Percentiles rank a stretch among this genome's conserved stretches.
phyloP scores from a whole-genome alignment of 2,113 vertebrate species.

The Aptenodytes forsteri region DNA sequence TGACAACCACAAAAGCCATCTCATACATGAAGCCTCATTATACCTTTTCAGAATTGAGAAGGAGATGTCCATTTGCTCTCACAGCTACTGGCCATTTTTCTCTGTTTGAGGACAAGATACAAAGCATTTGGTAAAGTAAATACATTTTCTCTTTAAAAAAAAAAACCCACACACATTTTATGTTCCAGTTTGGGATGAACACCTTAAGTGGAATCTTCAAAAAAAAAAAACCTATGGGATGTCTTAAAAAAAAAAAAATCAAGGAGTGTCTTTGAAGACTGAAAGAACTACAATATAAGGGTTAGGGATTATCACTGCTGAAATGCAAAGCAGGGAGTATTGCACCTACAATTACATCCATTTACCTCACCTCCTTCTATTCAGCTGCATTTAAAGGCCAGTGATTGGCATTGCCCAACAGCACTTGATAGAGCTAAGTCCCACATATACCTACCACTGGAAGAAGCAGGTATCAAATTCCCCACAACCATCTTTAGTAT shows the following conservation, averaged over 20 bases:
- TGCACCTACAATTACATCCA: background rate
- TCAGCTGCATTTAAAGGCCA: background rate
- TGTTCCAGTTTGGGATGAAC: background rate
- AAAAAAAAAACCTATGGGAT: background rate
- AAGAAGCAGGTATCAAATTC: background rate
- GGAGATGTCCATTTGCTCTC: constrained; percentile 95
- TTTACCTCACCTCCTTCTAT: background rate
- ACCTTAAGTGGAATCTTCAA: background rate
- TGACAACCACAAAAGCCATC: background rate
- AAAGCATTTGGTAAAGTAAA: background rate
- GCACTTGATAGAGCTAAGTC: background rate
- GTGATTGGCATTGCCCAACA: background rate
- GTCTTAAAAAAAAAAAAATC: background rate
- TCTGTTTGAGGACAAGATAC: constrained; percentile 69
- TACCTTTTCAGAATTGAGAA: constrained; percentile 98
- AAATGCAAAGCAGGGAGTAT: background rate
- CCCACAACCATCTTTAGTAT: background rate
- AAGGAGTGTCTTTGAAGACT: background rate
- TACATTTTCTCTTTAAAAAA: background rate
- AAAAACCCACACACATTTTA: background rate
- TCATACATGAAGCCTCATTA: background rate
- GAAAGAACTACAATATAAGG: background rate
- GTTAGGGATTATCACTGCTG: background rate
- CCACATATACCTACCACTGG: background rate
- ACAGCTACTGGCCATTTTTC: constrained; percentile 93